A percentile compares a stretch with the other conserved stretches of the same genome.
phyloP scores from a whole-genome alignment of 2,113 vertebrate genomes.

The Corythaeola cristata region DNA sequence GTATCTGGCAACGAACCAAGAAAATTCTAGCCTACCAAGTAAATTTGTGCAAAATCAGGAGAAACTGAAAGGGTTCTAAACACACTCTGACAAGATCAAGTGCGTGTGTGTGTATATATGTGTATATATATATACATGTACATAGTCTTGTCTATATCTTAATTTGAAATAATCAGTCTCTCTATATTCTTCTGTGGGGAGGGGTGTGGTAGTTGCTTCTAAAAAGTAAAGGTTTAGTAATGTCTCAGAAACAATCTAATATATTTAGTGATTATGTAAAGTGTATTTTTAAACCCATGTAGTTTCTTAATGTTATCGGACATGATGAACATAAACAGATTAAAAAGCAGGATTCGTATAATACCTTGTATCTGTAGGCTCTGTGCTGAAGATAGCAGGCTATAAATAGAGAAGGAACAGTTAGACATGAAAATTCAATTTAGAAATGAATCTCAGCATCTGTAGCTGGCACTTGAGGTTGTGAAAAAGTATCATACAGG shows the following conservation, averaged over 20 bases:
- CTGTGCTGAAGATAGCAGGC: neutral
- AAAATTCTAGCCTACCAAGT: neutral
- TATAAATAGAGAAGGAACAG: neutral
- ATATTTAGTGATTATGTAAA: neutral
- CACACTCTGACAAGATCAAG: neutral
- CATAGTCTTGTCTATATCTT: neutral
- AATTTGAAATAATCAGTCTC: neutral
- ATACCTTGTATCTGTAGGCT: neutral
- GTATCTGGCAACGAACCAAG: neutral
- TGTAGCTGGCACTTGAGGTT: neutral
- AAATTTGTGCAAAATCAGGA: neutral
- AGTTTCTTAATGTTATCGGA: neutral
- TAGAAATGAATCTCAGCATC: neutral
- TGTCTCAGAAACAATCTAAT: neutral
- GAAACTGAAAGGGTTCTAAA: neutral
- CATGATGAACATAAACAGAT: neutral
- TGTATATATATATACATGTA: neutral
- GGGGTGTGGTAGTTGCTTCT: neutral
- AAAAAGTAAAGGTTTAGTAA: neutral
- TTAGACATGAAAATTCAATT: neutral
- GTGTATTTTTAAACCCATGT: neutral
- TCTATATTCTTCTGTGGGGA: neutral
- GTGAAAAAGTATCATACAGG: neutral
- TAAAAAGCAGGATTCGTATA: neutral
- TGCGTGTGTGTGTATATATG: no score